phyloP scores from a whole-genome alignment of 2,888 invertebrate genomes.

The Dynastes grantii region DNA sequence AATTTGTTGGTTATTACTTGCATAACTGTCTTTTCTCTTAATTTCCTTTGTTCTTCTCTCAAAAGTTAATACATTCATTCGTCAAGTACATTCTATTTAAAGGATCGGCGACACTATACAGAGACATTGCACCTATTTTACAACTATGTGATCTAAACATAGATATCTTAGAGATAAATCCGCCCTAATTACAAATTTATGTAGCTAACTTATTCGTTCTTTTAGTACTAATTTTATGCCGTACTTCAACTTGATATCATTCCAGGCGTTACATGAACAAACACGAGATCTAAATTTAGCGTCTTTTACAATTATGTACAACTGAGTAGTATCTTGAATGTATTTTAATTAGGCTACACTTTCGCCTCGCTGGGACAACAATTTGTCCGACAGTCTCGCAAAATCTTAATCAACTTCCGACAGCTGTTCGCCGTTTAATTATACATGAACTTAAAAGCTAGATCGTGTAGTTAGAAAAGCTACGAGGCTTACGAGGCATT shows the following conservation, averaged over 20 bases:
- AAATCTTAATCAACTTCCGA: constrained; percentile 49
- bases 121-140: no score
- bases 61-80: no score
- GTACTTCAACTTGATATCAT: constrained; percentile 7
- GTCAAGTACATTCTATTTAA: no score
- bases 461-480: constrained; percentile 36
- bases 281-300: constrained; percentile 33
- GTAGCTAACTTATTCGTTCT: constrained; percentile 2
- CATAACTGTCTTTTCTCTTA: no score
- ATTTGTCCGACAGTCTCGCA: constrained; percentile 47
- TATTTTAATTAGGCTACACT: constrained; percentile 44
- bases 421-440: constrained; percentile 49
- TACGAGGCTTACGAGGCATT: no score
- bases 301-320: constrained; percentile 23
- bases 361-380: constrained; percentile 38
- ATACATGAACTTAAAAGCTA: constrained; percentile 39
- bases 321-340: constrained; percentile 33
- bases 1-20: no score
- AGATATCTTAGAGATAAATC: background rate
- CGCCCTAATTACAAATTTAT: constrained; percentile 16
- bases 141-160: background rate
- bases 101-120: no score
- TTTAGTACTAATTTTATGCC: constrained; percentile 29
- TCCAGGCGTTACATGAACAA: constrained; percentile 23
- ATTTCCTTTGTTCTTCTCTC: no score